Conservation (phyloP, 2,888 invertebrate species). For the Eupithecia exiguata region DNA sequence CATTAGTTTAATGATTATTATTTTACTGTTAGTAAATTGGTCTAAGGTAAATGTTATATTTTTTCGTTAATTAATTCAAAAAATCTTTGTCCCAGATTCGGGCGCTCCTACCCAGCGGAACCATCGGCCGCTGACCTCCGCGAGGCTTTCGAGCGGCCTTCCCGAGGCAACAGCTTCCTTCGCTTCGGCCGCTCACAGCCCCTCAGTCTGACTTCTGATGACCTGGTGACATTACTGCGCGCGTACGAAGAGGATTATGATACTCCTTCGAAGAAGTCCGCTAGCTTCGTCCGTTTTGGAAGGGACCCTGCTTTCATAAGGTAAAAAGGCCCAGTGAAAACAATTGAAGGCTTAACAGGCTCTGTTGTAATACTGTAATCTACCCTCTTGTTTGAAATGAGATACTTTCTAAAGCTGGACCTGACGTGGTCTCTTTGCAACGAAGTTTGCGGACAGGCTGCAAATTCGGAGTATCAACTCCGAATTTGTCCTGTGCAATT, state of each 20-base stretch:
- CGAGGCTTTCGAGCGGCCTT: conserved; percentile 65
- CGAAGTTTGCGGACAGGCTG: too few species aligned
- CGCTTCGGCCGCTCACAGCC: conserved; percentile 76
- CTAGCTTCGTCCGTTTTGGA: conserved; percentile 73
- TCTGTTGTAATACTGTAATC: too few species aligned
- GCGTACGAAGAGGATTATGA: conserved; percentile 74
- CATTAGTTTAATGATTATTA: conserved; percentile 4
- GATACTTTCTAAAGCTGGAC: too few species aligned
- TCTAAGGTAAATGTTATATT: too few species aligned
- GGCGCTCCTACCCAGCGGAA: conserved; percentile 73
- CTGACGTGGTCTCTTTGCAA: too few species aligned
- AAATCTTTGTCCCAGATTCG: conserved; percentile 60
- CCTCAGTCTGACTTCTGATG: conserved; percentile 66
- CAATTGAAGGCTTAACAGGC: too few species aligned
- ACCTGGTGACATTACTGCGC: conserved; percentile 67
- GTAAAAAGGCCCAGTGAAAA: neutral
- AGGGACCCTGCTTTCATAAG: conserved; percentile 75
- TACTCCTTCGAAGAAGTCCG: conserved; percentile 62
- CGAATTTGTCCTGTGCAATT: too few species aligned
- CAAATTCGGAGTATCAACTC: too few species aligned
- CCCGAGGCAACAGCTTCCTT: conserved; percentile 72
- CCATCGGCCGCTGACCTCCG: conserved; percentile 72
- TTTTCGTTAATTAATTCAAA: neutral
- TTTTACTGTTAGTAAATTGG: neutral
- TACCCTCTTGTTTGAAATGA: too few species aligned